These are phyloP conservation scores for Candoia aspera DNA, from an alignment of 2,113 vertebrate genomes.

Conservation along the genomic window DNA sequence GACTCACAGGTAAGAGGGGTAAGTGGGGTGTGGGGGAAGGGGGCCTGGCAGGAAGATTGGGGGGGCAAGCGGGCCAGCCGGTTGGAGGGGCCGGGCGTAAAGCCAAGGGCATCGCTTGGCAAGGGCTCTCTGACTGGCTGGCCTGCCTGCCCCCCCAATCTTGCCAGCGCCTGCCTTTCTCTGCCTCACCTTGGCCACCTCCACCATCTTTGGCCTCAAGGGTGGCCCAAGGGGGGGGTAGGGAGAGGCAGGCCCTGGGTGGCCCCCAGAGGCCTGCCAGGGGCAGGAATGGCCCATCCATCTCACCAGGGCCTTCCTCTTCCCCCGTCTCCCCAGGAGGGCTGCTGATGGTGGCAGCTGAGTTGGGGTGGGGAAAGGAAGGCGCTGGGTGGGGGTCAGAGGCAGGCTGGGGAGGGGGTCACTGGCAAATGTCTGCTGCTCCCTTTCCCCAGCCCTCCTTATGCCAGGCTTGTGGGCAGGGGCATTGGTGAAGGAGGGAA, in stretches of 20 bases:
- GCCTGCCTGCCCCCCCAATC: not conserved
- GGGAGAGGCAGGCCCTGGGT: no score
- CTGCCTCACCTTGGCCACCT: not conserved
- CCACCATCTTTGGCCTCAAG: not conserved
- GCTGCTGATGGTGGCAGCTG: not conserved
- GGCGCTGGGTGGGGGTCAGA: not conserved
- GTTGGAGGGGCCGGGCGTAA: not conserved
- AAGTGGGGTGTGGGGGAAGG: not conserved
- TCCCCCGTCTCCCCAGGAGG: not conserved
- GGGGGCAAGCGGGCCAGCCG: not conserved
- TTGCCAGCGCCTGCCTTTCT: not conserved
- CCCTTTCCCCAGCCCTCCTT: not conserved
- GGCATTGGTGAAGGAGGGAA: no score
- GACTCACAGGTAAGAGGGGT: not conserved
- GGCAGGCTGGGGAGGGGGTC: not conserved
- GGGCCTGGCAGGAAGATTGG: no score
- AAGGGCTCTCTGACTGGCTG: not conserved
- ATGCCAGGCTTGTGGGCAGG: not conserved
- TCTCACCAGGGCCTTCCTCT: not conserved
- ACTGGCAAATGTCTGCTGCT: not conserved
- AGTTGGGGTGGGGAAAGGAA: not conserved
- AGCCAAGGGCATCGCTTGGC: not conserved
- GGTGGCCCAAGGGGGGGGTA: not conserved
- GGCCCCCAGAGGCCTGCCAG: not conserved
- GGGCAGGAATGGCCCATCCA: not conserved